Evolutionary conservation across 64 coral and sea anemone species (phyloP).

Genomic region (Catalaphyllia jardinei): DNA sequence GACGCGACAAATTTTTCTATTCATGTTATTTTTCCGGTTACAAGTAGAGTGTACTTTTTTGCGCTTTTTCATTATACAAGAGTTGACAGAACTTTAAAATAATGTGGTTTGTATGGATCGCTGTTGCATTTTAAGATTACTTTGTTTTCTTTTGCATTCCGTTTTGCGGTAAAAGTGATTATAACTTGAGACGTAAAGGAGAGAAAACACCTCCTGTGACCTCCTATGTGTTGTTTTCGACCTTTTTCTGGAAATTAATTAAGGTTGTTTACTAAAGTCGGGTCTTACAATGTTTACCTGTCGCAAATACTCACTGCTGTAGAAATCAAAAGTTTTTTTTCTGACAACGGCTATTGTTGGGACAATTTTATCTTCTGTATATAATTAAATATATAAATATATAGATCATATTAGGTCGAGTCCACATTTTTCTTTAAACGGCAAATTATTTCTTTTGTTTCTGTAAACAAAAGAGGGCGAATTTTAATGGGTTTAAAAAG

Average conservation of each 20-base stretch:
- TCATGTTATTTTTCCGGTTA: no score
- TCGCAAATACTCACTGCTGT: background rate
- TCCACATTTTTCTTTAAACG: conserved; percentile 42
- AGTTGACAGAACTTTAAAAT: no score
- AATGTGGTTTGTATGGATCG: no score
- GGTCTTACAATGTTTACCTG: background rate
- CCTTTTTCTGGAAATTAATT: conserved; percentile 8
- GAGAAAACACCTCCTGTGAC: background rate
- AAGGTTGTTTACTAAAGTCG: conserved; percentile 3
- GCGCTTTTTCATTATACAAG: no score
- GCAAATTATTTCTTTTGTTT: conserved; percentile 48
- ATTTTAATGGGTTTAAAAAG: conserved; percentile 37
- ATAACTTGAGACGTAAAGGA: background rate
- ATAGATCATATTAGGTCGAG: background rate
- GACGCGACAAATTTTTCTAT: no score
- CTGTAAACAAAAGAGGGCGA: conserved; percentile 16
- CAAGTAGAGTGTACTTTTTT: no score
- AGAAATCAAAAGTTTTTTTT: conserved; percentile 14
- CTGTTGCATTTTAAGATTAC: background rate
- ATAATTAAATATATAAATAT: conserved; percentile 41
- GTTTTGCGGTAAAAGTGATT: background rate
- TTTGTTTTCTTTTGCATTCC: background rate
- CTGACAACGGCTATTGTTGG: background rate
- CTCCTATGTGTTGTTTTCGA: background rate
- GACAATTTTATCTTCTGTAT: background rate